Evolutionary conservation across 2,888 invertebrate genomes (phyloP), one percentile per base, ranked within the genome.

Genomic region (Monochamus alternatus): DNA sequence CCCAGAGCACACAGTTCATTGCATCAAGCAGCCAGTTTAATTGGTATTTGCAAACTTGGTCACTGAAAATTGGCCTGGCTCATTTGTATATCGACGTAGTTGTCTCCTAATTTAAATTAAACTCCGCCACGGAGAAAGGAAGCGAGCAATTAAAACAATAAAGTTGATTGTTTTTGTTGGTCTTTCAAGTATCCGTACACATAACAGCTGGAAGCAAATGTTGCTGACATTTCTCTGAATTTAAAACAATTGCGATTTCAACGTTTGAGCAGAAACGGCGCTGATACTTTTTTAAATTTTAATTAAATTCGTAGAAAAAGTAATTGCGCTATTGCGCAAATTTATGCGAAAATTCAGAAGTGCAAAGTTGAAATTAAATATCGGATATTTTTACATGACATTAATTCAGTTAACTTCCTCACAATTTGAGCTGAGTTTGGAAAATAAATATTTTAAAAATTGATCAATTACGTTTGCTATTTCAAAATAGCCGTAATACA

Each of bases 61-160:
- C n/a, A 55, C 55, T n/a, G 55, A 55, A 64, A 22, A 64, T 64
- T 64, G 22, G 64, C n/a, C 22, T 64, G 22, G 43, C 64, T 30
- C 65, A 65, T 65, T 65, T 65, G 65, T 65, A 14, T 65, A 65
- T 65, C 30, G 65, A 51, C 22, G 30, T 51, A n/a, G 44, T 30
- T 65, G 44, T 65, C 31, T 51, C 65, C 51, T 65, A 65, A 65
- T 65, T 65, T 65, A 51, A 65, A 65, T 51, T 30, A 55, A 14
- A 55, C 14, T 14, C 32, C 3, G 32, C 32, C 31, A 32, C 60
- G 60, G 22, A 71, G 44, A 74, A 75, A 80, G 81, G 81, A 81
- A 80, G 76, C 77, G 62, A 66, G 71, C 76, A 81, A 81, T 81
- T 81, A 81, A 79, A 79, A 76, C 79, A 81, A 81, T 80, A 76